A percentile compares a stretch with the other conserved stretches of the same genome.
phyloP scores from a whole-genome alignment of 2,797 vertebrate species.

The Spondyliosoma cantharus region DNA sequence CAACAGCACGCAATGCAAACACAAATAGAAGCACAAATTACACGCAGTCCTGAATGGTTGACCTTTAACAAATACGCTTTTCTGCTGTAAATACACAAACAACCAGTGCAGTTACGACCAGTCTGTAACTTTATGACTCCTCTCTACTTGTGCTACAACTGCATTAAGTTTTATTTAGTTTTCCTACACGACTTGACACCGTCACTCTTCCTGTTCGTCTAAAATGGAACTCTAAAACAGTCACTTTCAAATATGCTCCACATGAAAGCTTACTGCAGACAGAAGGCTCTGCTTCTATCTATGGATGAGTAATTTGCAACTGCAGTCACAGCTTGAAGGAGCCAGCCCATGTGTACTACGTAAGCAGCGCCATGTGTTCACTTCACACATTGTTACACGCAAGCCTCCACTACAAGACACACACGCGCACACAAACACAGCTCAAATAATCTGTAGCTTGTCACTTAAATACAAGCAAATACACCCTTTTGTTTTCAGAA shows the following conservation, averaged over 20 bases:
- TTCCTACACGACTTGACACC: neutral
- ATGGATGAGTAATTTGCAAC: constrained; percentile 28
- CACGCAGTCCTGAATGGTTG: neutral
- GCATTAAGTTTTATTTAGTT: neutral
- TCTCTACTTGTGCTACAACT: neutral
- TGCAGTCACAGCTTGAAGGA: neutral
- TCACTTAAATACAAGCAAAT: neutral
- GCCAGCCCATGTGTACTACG: neutral
- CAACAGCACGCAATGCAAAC: neutral
- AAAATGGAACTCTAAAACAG: neutral
- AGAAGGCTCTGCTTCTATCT: constrained; percentile 39
- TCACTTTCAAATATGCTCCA: constrained; percentile 27
- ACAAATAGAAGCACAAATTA: neutral
- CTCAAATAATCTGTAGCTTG: accelerated
- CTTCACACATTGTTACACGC: constrained; percentile 8
- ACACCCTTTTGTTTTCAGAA: neutral
- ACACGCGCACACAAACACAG: neutral
- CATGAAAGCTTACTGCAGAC: neutral
- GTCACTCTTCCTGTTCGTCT: neutral
- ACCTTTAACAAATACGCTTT: neutral
- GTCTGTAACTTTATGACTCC: neutral
- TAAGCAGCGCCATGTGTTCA: constrained; percentile 3
- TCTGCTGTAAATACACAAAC: neutral
- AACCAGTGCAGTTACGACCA: neutral
- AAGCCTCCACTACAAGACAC: neutral